phyloP scores from a whole-genome alignment of 37 sponge, comb jelly and placozoan genomes.

The Eunapius fragilis region DNA sequence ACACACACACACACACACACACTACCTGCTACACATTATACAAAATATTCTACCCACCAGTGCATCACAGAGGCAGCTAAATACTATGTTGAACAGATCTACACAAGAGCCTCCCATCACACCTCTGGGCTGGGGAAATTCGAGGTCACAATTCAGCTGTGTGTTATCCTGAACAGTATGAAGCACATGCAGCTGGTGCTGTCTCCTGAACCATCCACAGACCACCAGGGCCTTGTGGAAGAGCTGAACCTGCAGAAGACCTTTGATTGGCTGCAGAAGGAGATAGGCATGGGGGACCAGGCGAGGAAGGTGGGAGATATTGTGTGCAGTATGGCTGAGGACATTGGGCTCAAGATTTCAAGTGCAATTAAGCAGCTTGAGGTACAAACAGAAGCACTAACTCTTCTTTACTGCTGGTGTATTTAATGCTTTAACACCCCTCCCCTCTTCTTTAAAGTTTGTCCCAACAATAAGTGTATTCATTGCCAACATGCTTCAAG shows the following conservation, averaged over 20 bases:
- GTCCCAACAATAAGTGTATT: neutral
- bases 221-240: neutral
- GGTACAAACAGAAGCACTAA: neutral
- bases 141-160: conserved; percentile 16
- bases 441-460: neutral
- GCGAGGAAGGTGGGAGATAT: conserved; percentile 15
- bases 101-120: neutral
- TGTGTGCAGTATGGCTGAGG: conserved; percentile 26
- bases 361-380: conserved; percentile 5
- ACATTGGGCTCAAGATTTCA: conserved; percentile 33
- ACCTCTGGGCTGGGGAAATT: neutral
- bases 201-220: neutral
- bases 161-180: conserved; percentile 57
- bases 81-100: neutral
- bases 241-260: conserved; percentile 13
- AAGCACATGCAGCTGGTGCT: conserved; percentile 15
- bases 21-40: neutral
- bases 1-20: neutral
- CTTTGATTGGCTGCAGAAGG: conserved; percentile 26
- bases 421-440: neutral
- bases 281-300: neutral
- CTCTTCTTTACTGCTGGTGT: neutral
- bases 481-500: neutral
- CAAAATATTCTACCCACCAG: neutral
- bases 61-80: neutral